Evolutionary conservation across 2,797 vertebrate genomes (phyloP).

Genomic region (Accipiter fasciatus): DNA sequence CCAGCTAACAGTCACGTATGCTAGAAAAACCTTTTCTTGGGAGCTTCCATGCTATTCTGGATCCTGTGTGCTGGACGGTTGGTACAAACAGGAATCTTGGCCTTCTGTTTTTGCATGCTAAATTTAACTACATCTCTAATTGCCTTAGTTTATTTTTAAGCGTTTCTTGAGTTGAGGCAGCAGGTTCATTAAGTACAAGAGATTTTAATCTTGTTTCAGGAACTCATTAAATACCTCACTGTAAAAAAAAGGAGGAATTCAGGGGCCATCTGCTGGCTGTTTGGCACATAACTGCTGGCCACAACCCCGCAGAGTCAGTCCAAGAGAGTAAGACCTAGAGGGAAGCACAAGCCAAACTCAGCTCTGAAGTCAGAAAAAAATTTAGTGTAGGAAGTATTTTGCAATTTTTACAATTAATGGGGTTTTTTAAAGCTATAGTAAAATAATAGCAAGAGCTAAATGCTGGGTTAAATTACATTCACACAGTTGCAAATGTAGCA

Average conservation of each 20-base stretch:
- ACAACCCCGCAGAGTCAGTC: neutral
- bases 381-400: neutral
- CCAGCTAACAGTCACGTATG: neutral
- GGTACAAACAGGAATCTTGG: slow-evolving; percentile 34
- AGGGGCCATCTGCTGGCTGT: slow-evolving; percentile 56
- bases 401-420: neutral
- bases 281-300: slow-evolving; percentile 4
- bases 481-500: neutral
- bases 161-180: slow-evolving; percentile 29
- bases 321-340: neutral
- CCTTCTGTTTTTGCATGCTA: slow-evolving; percentile 29
- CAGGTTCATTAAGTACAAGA: slow-evolving; percentile 44
- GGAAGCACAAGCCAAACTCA: neutral
- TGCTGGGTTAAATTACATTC: neutral
- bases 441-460: neutral
- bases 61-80: neutral
- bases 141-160: slow-evolving; percentile 58
- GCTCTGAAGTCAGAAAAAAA: neutral
- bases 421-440: neutral
- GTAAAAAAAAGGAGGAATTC: neutral
- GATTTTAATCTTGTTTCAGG: slow-evolving; percentile 50
- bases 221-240: neutral
- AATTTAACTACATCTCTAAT: slow-evolving; percentile 48
- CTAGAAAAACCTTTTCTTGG: neutral
- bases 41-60: neutral